A percentile compares a stretch with the other conserved stretches of the same genome.
Conservation (phyloP, 2,888 invertebrate genomes). For the Dryobota labecula region DNA sequence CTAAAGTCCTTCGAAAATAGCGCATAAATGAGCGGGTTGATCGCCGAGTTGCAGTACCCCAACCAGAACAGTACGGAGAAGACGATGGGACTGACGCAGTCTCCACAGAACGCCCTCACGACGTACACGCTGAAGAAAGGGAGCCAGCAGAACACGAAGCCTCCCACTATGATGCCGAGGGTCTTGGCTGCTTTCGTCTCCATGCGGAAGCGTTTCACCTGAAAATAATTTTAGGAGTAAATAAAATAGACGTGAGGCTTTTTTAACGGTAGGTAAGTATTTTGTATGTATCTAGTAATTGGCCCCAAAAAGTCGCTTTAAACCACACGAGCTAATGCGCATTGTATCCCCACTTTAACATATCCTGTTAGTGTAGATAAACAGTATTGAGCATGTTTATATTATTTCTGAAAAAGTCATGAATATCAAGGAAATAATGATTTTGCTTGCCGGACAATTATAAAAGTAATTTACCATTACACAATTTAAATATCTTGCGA, state of each 20-base stretch:
- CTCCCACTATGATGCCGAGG: slow-evolving; percentile 98
- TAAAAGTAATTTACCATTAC: too few species aligned
- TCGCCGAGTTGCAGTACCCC: slow-evolving; percentile 99
- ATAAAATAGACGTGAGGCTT: not conserved
- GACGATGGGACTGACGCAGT: slow-evolving; percentile 95
- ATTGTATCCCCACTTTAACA: too few species aligned
- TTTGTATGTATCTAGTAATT: not conserved
- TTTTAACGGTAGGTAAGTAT: not conserved
- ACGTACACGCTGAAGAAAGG: slow-evolving; percentile 99
- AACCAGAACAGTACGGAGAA: slow-evolving; percentile 99
- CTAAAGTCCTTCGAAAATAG: slow-evolving; percentile 97
- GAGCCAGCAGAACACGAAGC: slow-evolving; percentile 99
- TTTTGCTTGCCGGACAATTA: too few species aligned
- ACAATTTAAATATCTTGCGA: too few species aligned
- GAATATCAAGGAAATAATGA: too few species aligned
- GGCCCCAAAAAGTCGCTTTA: not conserved
- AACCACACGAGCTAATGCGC: too few species aligned
- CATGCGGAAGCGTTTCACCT: slow-evolving; percentile 97
- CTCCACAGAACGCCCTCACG: slow-evolving; percentile 96
- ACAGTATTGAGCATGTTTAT: too few species aligned
- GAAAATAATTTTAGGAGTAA: slow-evolving; percentile 68
- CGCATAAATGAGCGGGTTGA: slow-evolving; percentile 98
- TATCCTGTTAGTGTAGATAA: too few species aligned
- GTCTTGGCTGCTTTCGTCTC: slow-evolving; percentile 99
- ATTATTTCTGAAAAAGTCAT: too few species aligned